Conservation (phyloP, 2,113 vertebrate genomes). For the Barnardius zonarius region DNA sequence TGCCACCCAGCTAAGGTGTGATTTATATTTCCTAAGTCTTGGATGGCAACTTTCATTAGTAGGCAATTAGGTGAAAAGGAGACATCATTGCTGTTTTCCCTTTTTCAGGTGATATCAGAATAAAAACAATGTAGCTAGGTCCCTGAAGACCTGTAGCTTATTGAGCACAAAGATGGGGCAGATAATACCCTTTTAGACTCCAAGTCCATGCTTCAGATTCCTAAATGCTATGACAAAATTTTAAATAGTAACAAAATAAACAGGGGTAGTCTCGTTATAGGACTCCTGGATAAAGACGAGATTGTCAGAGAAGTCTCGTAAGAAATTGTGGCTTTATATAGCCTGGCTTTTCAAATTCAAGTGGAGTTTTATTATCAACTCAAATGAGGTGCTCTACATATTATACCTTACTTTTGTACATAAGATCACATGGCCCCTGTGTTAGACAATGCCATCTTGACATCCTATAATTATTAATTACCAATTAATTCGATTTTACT, state of each 20-base stretch:
- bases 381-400: accelerated
- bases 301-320: background rate
- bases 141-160: background rate
- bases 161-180: background rate
- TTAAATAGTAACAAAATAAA: background rate
- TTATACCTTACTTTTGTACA: background rate
- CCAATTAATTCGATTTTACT: background rate
- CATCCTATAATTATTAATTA: background rate
- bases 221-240: background rate
- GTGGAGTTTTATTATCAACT: background rate
- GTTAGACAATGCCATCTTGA: background rate
- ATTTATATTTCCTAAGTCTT: background rate
- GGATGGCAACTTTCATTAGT: background rate
- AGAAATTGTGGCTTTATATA: background rate
- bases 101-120: background rate
- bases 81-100: background rate
- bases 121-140: background rate
- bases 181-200: background rate
- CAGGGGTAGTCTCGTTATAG: background rate
- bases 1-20: background rate
- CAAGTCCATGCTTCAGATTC: background rate
- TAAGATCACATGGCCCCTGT: background rate
- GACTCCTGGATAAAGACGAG: background rate
- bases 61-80: background rate
- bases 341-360: background rate